Percentiles rank a stretch among this genome's conserved stretches.
Evolutionary conservation across 2,113 vertebrate species (phyloP).

Genomic region (Erpornis zantholeuca): DNA sequence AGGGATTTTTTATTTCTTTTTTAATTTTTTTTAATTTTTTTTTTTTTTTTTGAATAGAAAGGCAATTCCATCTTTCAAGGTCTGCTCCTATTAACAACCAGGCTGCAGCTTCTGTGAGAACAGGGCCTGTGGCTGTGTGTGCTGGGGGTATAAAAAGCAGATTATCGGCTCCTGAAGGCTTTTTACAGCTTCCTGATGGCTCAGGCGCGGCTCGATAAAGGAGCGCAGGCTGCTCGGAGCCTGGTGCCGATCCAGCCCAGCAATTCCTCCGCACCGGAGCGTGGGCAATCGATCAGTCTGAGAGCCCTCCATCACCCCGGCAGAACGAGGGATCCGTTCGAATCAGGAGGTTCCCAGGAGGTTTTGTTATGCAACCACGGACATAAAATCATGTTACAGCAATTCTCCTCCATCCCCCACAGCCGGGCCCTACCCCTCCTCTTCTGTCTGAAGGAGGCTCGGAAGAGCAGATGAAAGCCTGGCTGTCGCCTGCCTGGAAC

Average conservation of each 20-base stretch:
- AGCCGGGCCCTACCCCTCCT: background rate
- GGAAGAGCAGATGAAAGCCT: constrained; percentile 60
- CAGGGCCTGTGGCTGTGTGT: background rate
- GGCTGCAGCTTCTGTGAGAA: background rate
- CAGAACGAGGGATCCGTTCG: background rate
- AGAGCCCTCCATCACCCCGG: background rate
- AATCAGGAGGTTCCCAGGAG: constrained; percentile 35
- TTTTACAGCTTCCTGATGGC: background rate
- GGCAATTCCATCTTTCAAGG: background rate
- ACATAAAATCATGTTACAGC: constrained; percentile 44
- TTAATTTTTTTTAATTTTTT: too few species aligned
- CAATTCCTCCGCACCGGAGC: background rate
- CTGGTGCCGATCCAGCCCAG: background rate
- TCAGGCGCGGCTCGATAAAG: background rate
- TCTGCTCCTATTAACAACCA: background rate
- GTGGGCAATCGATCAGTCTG: background rate
- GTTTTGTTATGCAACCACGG: constrained; percentile 52
- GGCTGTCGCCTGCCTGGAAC: constrained; percentile 60
- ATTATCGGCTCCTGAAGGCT: background rate
- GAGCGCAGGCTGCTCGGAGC: background rate
- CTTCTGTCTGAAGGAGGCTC: constrained; percentile 11
- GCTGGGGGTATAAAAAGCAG: background rate
- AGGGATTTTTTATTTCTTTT: background rate
- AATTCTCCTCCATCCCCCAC: constrained; percentile 41
- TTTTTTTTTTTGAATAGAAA: background rate